These are phyloP conservation scores for Ecliptopera silaceata DNA, from an alignment of 2,888 invertebrate genomes.

Conservation along the genomic window DNA sequence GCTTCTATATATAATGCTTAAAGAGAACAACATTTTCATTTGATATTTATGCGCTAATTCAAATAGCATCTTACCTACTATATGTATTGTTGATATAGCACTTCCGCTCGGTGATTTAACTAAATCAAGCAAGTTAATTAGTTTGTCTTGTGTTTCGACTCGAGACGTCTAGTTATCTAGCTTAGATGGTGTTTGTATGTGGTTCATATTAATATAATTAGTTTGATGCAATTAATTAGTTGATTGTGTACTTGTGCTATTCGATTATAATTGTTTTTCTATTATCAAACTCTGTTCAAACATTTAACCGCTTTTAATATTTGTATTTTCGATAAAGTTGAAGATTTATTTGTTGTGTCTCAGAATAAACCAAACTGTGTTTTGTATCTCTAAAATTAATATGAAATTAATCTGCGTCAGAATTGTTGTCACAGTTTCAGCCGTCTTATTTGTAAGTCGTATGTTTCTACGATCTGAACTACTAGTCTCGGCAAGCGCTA, in stretches of 20 bases:
- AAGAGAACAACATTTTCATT: too few relatives aligned
- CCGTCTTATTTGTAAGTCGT: neutral
- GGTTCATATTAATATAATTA: slow-evolving; percentile 7
- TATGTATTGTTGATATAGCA: too few relatives aligned
- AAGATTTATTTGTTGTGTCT: too few relatives aligned
- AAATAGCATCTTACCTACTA: too few relatives aligned
- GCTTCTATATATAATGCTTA: too few relatives aligned
- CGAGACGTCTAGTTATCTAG: slow-evolving; percentile 12
- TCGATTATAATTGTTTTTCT: neutral
- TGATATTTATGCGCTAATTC: too few relatives aligned
- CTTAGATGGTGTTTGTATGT: slow-evolving; percentile 13
- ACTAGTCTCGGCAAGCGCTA: slow-evolving; percentile 38
- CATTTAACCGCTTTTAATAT: too few relatives aligned
- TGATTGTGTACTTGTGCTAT: neutral
- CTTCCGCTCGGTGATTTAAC: too few relatives aligned
- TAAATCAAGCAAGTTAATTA: neutral
- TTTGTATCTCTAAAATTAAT: neutral
- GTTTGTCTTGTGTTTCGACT: slow-evolving; percentile 1
- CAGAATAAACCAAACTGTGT: too few relatives aligned
- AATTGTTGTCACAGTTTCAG: neutral
- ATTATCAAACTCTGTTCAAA: too few relatives aligned
- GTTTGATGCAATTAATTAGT: neutral
- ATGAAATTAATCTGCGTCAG: neutral
- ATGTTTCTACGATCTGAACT: neutral
- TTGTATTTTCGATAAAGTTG: too few relatives aligned